Percentiles rank a stretch among this genome's conserved stretches.
These are phyloP conservation scores for Campoplex nolae DNA, from an alignment of 2,888 invertebrate species.

Conservation along the genomic window DNA sequence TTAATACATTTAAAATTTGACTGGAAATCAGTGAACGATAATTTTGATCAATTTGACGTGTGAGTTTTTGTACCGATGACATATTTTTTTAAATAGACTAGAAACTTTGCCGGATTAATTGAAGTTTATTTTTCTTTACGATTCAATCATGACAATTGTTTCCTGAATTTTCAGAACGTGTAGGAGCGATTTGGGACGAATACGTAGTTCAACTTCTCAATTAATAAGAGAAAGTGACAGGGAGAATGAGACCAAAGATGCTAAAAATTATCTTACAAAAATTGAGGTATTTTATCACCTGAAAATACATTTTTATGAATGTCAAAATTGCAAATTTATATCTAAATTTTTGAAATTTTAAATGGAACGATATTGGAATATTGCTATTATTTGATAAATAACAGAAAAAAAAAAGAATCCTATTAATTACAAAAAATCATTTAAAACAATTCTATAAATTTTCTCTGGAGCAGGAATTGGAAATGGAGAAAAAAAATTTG, in stretches of 20 bases:
- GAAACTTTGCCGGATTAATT: not conserved
- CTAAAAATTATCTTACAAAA: constrained; percentile 73
- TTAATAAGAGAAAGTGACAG: constrained; percentile 66
- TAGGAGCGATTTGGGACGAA: constrained; percentile 79
- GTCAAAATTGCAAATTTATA: no score
- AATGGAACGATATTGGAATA: not conserved
- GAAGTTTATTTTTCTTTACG: not conserved
- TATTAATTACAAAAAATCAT: not conserved
- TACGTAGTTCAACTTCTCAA: constrained; percentile 76
- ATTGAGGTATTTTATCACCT: constrained; percentile 73
- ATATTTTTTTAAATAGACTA: not conserved
- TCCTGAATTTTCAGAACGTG: constrained; percentile 76
- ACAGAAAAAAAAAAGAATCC: not conserved
- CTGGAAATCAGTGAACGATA: not conserved
- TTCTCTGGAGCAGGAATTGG: constrained; percentile 74
- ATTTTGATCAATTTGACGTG: not conserved
- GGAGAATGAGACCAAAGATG: constrained; percentile 72
- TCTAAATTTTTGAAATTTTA: not conserved
- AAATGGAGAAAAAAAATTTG: constrained; percentile 78
- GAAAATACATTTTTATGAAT: no score
- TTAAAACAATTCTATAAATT: not conserved
- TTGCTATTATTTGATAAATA: not conserved
- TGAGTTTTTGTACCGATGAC: not conserved
- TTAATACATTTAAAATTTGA: not conserved
- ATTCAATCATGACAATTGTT: not conserved